Evolutionary conservation across 1,140 invertebrate species (phyloP), one percentile per base, ranked within the genome.

Genomic region (Megalonaias nervosa): DNA sequence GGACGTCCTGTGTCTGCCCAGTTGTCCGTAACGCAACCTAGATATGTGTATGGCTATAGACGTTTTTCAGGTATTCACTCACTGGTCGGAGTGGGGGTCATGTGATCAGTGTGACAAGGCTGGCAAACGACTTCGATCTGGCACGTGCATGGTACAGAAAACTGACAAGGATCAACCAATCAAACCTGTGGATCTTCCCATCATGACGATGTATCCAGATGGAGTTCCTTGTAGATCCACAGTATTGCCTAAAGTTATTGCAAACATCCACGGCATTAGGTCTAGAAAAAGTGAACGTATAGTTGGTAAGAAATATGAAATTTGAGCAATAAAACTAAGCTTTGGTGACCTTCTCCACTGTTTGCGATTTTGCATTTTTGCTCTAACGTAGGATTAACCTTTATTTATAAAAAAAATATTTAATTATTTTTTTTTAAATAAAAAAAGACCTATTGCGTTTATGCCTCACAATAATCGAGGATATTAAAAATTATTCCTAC

Each of bases 141-240:
- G 87, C 9, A 70, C 84, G 31, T 88, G 87, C 74, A 86, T 82
- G 76, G 82, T 87, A 13, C 74, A 82, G 75, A 88, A 87, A 81
- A 75, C 86, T n/a, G 65, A 84, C 61, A 23, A 13, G 23, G 48
- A 77, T 48, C 31, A 77, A 38, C 85, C 88, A 3, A 75, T 87
- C 16, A 67, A 79, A 31, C 88, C 88, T 4, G 68, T 79, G 6
- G 87, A 88, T 74, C 67, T 87, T 14, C 85, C 84, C 5, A 71
- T 85, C 48, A 79, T 89, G 58, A 48, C 16, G 0, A 60, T 84
- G 13, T 89, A 87, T 67, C 82, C 90, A 75, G 90, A 92, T 72
- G 87, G 92, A 59, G 89, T 94, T 62, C 94, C 94, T 2, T 95
- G 94, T 86, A 88, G 91, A 60, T 94, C 92, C 60, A 88, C 91